Evolutionary conservation across 2,888 invertebrate genomes (phyloP).

Genomic region (Physocephala rufipes): DNA sequence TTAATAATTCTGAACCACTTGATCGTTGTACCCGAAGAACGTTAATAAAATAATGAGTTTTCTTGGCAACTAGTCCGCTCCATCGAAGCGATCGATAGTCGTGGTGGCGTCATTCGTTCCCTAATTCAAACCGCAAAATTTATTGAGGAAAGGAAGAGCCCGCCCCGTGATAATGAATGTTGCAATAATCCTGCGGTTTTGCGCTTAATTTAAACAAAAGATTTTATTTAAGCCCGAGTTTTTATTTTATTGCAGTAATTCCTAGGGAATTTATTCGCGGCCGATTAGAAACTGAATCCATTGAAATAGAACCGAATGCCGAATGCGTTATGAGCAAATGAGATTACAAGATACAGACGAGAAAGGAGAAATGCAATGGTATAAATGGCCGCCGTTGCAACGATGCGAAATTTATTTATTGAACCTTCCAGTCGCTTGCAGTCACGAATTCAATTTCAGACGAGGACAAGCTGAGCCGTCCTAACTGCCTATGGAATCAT

Average conservation of each 20-base stretch:
- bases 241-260: not conserved
- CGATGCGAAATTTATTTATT: slow-evolving; percentile 41
- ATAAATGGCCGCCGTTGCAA: slow-evolving; percentile 21
- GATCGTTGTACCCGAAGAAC: no score
- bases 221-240: no score
- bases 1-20: no score
- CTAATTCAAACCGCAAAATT: no score
- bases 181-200: not conserved
- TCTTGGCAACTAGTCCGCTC: no score
- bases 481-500: not conserved
- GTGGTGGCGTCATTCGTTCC: no score
- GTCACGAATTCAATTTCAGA: slow-evolving; percentile 43
- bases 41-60: no score
- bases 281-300: slow-evolving; percentile 37
- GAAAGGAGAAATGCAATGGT: slow-evolving; percentile 33
- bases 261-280: not conserved
- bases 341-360: slow-evolving; percentile 22
- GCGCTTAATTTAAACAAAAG: not conserved
- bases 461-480: not conserved
- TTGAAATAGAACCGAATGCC: slow-evolving; percentile 35
- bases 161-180: not conserved
- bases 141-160: no score
- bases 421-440: slow-evolving; percentile 40
- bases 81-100: no score
- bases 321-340: slow-evolving; percentile 38